A percentile compares a stretch with the other conserved stretches of the same genome.
phyloP scores from a whole-genome alignment of 2,797 vertebrate species.

The Acanthurus lineatus region DNA sequence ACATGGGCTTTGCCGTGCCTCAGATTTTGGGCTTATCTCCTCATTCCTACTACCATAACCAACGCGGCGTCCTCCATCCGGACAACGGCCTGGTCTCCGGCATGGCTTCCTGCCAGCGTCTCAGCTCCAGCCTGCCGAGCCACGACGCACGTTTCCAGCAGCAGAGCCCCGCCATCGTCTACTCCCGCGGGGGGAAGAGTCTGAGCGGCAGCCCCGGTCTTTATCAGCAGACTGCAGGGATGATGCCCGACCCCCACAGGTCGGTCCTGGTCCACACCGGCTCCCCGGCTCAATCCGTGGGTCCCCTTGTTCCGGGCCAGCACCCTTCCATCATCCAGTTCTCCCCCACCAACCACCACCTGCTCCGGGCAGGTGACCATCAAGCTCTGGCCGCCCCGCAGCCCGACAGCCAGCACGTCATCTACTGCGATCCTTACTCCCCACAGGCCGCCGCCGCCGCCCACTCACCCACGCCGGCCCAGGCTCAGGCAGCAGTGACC shows the following conservation, averaged over 20 bases:
- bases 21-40: constrained; percentile 90
- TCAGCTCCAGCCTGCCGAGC: constrained; percentile 88
- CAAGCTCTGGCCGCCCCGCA: constrained; percentile 55
- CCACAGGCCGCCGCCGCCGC: constrained; percentile 64
- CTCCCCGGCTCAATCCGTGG: constrained; percentile 88
- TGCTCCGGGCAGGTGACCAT: constrained; percentile 89
- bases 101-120: constrained; percentile 94
- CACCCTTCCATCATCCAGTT: constrained; percentile 91
- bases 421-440: constrained; percentile 93
- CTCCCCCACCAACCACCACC: constrained; percentile 92
- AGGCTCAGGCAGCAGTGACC: constrained; percentile 41
- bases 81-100: constrained; percentile 90
- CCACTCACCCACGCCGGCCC: constrained; percentile 80
- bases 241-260: constrained; percentile 90
- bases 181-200: constrained; percentile 90
- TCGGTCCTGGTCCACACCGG: constrained; percentile 95
- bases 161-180: constrained; percentile 91
- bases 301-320: constrained; percentile 78
- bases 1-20: constrained; percentile 90
- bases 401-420: constrained; percentile 89
- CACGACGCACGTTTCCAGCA: constrained; percentile 92
- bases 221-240: constrained; percentile 87
- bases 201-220: constrained; percentile 86
- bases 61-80: constrained; percentile 87
- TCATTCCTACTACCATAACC: constrained; percentile 92